These are phyloP conservation scores for Ferdinandea cuprea DNA, from an alignment of 2,888 invertebrate species.

Conservation along the genomic window DNA sequence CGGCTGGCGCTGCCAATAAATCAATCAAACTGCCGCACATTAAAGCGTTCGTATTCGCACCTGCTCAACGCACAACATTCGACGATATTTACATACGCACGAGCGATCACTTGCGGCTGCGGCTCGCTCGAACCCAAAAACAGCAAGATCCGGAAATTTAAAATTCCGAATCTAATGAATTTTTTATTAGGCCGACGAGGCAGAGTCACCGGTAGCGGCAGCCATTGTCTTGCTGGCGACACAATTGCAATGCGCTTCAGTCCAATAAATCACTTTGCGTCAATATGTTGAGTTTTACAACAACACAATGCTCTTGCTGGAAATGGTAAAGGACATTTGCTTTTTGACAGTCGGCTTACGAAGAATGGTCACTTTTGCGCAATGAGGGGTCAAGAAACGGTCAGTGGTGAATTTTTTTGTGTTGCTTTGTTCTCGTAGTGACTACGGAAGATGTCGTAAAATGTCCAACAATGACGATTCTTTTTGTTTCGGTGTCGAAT, in stretches of 20 bases:
- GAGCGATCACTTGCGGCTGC: conserved; percentile 52
- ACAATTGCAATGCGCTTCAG: conserved; percentile 54
- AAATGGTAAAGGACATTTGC: conserved; percentile 60
- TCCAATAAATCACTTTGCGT: conserved; percentile 75
- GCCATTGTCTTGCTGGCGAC: conserved; percentile 52
- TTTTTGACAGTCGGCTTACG: not conserved
- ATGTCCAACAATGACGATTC: conserved; percentile 50
- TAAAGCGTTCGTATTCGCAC: conserved; percentile 55
- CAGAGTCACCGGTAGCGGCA: too few species aligned
- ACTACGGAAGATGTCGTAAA: conserved; percentile 50
- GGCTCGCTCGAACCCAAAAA: conserved; percentile 34
- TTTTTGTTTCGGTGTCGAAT: conserved; percentile 36
- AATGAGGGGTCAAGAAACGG: conserved; percentile 70
- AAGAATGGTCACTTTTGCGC: conserved; percentile 16
- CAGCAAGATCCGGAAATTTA: conserved; percentile 62
- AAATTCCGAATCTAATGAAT: conserved; percentile 74
- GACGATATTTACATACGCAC: conserved; percentile 70
- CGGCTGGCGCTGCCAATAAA: conserved; percentile 61
- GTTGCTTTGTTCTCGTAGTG: conserved; percentile 36
- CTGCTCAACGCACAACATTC: conserved; percentile 49
- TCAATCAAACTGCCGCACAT: conserved; percentile 67
- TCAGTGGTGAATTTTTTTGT: not conserved
- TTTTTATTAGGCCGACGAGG: conserved; percentile 57
- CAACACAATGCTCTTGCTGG: conserved; percentile 34
- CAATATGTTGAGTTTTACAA: conserved; percentile 65